Evolutionary conservation across 2,113 vertebrate species (phyloP), one percentile per base, ranked within the genome.

Genomic region (Heliornis fulica): DNA sequence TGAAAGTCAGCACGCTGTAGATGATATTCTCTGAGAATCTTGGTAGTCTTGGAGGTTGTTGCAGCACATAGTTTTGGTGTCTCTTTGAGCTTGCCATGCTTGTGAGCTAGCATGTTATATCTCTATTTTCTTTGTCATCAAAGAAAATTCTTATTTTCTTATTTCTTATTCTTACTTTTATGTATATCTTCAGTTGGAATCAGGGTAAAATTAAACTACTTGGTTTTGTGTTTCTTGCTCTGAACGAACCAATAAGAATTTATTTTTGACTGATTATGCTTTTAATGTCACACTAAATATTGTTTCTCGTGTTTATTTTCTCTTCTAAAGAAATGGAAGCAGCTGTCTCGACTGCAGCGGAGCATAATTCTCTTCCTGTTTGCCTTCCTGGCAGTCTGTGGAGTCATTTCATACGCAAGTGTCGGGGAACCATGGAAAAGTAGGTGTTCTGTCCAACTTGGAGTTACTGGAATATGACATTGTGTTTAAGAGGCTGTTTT

Each of bases 311-410:
- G 12, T 70, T 79, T 89, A 4, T 92, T 81, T 48, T 87, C 50
- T 93, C 88, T 96, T 81, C 31, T 70, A 31, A 91, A 99, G 99
- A 99, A 98, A 98, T 99, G 99, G 99, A 99, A 99, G 96, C 99
- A 99, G 95, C 97, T 99, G 95, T 99, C 99, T 17, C 96, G 99
- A n/a, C 95, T 99, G 13, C 99, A 99, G 97, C 98, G 98, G 48
- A 99, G 98, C 25, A 61, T 98, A 50, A 97, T 99, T 95, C 97
- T 99, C 78, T 98, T 99, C 96, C 91, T 99, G 77, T 94, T 99
- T 84, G 96, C 97, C 7, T 92, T 98, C 61, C 63, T 99, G 91
- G 63, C 98, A 9, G 93, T 99, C 53, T 98, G 98, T 83, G 98
- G 98, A 50, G 82, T 99, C 29, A 81, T 97, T 79, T 97, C 96